Conservation (phyloP, 2,113 vertebrate genomes). For the Spea bombifrons region DNA sequence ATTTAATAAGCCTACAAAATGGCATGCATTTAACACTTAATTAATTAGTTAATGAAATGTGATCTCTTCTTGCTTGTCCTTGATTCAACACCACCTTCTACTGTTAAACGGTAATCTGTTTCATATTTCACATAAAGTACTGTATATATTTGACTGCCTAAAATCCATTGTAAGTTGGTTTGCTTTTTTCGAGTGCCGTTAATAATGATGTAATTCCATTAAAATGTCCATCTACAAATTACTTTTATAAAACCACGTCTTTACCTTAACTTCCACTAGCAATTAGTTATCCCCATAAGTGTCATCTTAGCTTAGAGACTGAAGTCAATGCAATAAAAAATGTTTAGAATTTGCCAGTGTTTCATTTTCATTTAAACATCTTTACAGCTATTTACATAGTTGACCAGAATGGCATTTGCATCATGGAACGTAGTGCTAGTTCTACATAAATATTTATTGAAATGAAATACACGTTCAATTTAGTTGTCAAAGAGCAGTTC, state of each 20-base stretch:
- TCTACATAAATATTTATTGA: conserved; percentile 72
- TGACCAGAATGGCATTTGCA: conserved; percentile 65
- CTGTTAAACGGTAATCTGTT: too few species aligned
- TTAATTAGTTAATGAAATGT: too few species aligned
- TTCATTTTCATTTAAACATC: conserved; percentile 71
- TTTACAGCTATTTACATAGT: conserved; percentile 67
- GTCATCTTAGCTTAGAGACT: conserved; percentile 45
- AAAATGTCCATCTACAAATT: conserved; percentile 32
- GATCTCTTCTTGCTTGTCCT: too few species aligned
- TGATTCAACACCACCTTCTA: too few species aligned
- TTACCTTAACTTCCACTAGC: conserved; percentile 52
- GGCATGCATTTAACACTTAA: too few species aligned
- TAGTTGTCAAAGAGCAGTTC: conserved; percentile 66
- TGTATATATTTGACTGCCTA: not conserved
- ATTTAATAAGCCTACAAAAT: too few species aligned
- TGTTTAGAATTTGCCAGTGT: conserved; percentile 62
- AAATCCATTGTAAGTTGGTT: not conserved
- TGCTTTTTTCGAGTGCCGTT: not conserved
- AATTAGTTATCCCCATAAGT: conserved; percentile 52
- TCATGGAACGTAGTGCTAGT: conserved; percentile 58
- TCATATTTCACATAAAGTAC: too few species aligned
- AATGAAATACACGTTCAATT: conserved; percentile 65
- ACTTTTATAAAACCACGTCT: conserved; percentile 41
- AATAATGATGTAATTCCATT: conserved; percentile 19
- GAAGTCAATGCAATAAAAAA: conserved; percentile 54